These are phyloP conservation scores for Bimastos eiseni DNA, from an alignment of 2,888 invertebrate genomes.

Conservation along the genomic window DNA sequence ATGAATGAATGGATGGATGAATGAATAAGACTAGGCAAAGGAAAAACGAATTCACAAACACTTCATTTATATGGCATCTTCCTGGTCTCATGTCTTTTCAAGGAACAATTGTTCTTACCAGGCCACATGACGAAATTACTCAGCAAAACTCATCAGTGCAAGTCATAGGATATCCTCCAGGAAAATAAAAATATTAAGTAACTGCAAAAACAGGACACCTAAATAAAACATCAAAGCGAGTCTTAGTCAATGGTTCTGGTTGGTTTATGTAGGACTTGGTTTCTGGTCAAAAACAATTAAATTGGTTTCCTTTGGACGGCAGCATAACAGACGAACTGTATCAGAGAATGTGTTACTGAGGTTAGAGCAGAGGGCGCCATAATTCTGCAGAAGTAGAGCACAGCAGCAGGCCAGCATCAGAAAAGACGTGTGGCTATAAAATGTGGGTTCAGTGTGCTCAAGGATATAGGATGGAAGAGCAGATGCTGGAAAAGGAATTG, in stretches of 20 bases:
- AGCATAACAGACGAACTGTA: neutral
- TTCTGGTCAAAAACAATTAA: neutral
- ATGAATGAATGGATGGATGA: too few species aligned
- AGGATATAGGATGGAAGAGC: neutral
- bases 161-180: neutral
- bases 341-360: neutral
- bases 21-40: too few species aligned
- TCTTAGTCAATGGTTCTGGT: neutral
- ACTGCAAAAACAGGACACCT: neutral
- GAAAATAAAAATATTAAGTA: neutral
- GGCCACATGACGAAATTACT: neutral
- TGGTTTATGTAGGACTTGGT: neutral
- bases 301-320: neutral
- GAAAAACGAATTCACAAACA: too few species aligned
- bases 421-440: neutral
- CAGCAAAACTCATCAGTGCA: neutral
- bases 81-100: too few species aligned
- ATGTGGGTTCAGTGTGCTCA: neutral
- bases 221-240: neutral
- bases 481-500: neutral
- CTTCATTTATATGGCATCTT: too few species aligned
- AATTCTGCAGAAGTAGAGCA: neutral
- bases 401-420: neutral
- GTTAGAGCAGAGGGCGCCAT: neutral
- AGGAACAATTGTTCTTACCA: neutral